Evolutionary conservation across 2,888 invertebrate genomes (phyloP).

Genomic region (Stenchaetothrips biformis): DNA sequence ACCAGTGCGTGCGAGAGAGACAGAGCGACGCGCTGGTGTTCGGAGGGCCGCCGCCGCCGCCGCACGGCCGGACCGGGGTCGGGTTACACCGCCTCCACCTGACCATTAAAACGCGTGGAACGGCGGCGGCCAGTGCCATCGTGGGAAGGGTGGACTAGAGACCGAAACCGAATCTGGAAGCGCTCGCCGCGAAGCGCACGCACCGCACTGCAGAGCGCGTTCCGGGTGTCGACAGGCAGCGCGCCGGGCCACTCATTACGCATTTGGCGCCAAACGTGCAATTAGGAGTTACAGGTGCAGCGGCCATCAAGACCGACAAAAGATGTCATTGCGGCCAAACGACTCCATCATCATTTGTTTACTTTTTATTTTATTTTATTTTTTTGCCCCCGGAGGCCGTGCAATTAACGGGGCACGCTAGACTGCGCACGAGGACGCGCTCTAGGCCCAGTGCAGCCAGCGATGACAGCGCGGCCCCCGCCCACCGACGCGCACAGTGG

Average conservation of each 20-base stretch:
- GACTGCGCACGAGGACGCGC: neutral
- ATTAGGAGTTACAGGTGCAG: neutral
- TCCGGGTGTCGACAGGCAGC: neutral
- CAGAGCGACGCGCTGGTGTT: neutral
- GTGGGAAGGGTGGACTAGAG: neutral
- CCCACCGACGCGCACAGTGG: too few relatives aligned
- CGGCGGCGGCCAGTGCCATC: neutral
- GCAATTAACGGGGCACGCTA: constrained; percentile 11
- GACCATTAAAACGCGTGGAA: neutral
- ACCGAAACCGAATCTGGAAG: too few relatives aligned
- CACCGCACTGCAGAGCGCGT: too few relatives aligned
- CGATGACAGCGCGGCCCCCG: neutral
- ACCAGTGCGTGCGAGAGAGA: neutral
- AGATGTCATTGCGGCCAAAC: constrained; percentile 15
- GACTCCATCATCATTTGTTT: neutral
- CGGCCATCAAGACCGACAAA: neutral
- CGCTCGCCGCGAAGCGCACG: too few relatives aligned
- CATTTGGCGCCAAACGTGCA: neutral
- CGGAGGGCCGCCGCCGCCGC: neutral
- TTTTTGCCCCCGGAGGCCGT: neutral
- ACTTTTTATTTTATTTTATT: neutral
- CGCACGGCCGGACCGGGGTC: neutral
- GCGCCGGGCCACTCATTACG: neutral
- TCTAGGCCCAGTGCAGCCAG: neutral
- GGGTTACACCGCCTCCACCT: neutral